Conservation (phyloP, 2,888 invertebrate species). For the Chymomyza caudatula region DNA sequence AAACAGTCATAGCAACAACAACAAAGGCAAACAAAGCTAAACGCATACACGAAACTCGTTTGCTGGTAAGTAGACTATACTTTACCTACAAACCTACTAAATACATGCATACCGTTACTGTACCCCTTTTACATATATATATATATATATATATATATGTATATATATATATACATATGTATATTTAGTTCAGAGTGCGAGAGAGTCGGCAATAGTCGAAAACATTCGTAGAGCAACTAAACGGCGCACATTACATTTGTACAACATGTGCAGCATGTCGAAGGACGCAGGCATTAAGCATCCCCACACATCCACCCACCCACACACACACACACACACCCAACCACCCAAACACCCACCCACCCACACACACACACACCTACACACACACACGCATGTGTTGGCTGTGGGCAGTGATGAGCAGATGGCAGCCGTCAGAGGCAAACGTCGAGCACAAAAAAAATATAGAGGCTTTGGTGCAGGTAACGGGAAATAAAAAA, state of each 20-base stretch:
- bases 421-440: background rate
- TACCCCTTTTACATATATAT: background rate
- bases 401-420: background rate
- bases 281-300: background rate
- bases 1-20: background rate
- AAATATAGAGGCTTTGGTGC: background rate
- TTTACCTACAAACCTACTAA: background rate
- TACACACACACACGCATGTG: background rate
- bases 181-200: background rate
- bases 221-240: background rate
- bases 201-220: background rate
- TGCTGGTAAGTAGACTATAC: constrained; percentile 1
- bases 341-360: background rate
- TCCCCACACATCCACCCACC: background rate
- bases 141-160: no score
- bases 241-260: background rate
- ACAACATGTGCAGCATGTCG: background rate
- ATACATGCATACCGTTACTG: background rate
- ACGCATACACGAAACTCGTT: constrained; percentile 5
- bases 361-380: background rate
- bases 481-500: background rate
- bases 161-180: no score
- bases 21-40: background rate
- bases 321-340: background rate
- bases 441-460: background rate